Evolutionary conservation across 2,113 vertebrate genomes (phyloP), one percentile per base, ranked within the genome.

Genomic region (Anarhynchus alexandrinus): DNA sequence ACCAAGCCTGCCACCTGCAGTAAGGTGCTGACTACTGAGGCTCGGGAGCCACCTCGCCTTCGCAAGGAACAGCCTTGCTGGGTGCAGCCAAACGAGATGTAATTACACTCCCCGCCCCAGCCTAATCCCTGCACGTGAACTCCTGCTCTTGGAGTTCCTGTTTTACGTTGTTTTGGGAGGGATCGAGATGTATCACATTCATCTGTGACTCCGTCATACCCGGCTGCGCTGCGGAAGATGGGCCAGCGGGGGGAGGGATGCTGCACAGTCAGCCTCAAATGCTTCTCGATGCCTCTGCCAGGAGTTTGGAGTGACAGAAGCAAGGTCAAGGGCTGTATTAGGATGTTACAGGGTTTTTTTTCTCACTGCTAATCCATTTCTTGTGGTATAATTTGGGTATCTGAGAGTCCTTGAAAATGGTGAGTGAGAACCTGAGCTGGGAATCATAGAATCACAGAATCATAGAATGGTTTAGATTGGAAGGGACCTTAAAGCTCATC

Each of bases 1-100:
- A 38, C 64, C 70, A 15, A 93, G 73, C n/a, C 90, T 83, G 77
- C 64, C 62, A 54, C 72, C 90, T 71, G 42, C 94, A 86, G 87
- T 22, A 6, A 42, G 52, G 74, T 55, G n/a, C 36, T 23, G 52
- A 6, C 45, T 29, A 4, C 58, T 11, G 61, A 71, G 34, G 42
- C 61, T 40, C 5, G 1, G 26, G 42, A 43, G 61, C 73, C 55
- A 82, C 78, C 26, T 72, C 19, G 2, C 8, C 73, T 42, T 0
- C 1, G 10, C 23, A 30, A 52, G 55, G 14, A 87, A 40, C 62
- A 13, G 5, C 54, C 40, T 23, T 26, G 58, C 76, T 34, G 47
- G 2, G 14, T 4, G 40, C 58, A n/a, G 58, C 49, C 57, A 34
- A 19, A 43, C 3, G 22, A 49, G 54, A 26, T 11, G 66, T 52